Conservation (phyloP, 1,140 invertebrate species). For the Brachionus angularis region DNA sequence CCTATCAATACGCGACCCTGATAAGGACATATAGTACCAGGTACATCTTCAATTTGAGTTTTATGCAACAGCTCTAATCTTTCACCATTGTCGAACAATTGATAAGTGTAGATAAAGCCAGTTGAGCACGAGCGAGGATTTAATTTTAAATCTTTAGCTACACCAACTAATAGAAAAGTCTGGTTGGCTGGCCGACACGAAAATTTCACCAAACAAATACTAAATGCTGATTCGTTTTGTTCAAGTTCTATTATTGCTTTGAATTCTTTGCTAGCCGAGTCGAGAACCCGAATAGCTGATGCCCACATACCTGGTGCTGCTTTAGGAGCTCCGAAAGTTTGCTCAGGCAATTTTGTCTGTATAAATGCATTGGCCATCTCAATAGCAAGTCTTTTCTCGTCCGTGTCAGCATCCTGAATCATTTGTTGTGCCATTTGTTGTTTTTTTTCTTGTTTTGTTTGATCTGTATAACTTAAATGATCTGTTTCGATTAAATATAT, state of each 20-base stretch:
- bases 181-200: conserved; percentile 67
- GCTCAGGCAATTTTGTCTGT: conserved; percentile 85
- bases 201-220: conserved; percentile 71
- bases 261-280: conserved; percentile 78
- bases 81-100: conserved; percentile 66
- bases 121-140: conserved; percentile 74
- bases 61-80: conserved; percentile 85
- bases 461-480: conserved; percentile 95
- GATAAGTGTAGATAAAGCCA: conserved; percentile 80
- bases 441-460: conserved; percentile 85
- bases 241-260: conserved; percentile 75
- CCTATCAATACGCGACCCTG: conserved; percentile 86
- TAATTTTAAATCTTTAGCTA: conserved; percentile 82
- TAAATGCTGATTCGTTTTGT: conserved; percentile 89
- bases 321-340: conserved; percentile 87
- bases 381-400: conserved; percentile 85
- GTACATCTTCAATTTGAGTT: conserved; percentile 85
- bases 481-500: conserved; percentile 87
- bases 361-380: conserved; percentile 95
- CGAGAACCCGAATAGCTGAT: conserved; percentile 82
- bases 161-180: conserved; percentile 75
- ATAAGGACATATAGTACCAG: conserved; percentile 74
- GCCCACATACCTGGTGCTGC: conserved; percentile 95
- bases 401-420: conserved; percentile 89
- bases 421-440: conserved; percentile 67